Evolutionary conservation across 2,113 vertebrate genomes (phyloP).

Genomic region (Brevimyrus niger): DNA sequence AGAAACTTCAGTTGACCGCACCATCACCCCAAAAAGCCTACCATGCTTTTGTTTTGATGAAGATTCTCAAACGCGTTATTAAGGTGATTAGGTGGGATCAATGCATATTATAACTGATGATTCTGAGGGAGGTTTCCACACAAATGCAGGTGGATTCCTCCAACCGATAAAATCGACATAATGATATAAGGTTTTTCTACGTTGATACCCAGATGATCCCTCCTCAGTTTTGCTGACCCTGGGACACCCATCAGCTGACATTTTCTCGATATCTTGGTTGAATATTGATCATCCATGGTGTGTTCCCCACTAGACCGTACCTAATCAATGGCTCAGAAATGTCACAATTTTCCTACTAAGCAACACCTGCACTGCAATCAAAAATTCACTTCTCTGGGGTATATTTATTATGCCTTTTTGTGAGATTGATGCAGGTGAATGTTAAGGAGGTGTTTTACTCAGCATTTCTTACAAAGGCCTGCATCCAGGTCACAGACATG

Average conservation of each 20-base stretch:
- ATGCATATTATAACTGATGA: not conserved
- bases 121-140: not conserved
- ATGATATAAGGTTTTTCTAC: not conserved
- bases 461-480: not conserved
- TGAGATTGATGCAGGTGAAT: not conserved
- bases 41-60: not conserved
- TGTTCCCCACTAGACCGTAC: not conserved
- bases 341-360: not conserved
- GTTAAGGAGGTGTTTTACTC: not conserved
- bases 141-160: not conserved
- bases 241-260: not conserved
- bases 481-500: not conserved
- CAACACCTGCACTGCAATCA: not conserved
- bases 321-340: constrained; percentile 13
- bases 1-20: not conserved
- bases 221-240: not conserved
- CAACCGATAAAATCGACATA: not conserved
- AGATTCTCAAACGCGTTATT: not conserved
- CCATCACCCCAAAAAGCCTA: not conserved
- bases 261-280: not conserved
- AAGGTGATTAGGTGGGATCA: constrained; percentile 8
- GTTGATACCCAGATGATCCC: not conserved
- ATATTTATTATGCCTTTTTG: not conserved
- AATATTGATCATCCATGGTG: constrained; percentile 4
- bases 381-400: not conserved